A percentile compares a stretch with the other conserved stretches of the same genome.
Evolutionary conservation across 2,113 vertebrate genomes (phyloP).

Genomic region (Coreoperca whiteheadi): DNA sequence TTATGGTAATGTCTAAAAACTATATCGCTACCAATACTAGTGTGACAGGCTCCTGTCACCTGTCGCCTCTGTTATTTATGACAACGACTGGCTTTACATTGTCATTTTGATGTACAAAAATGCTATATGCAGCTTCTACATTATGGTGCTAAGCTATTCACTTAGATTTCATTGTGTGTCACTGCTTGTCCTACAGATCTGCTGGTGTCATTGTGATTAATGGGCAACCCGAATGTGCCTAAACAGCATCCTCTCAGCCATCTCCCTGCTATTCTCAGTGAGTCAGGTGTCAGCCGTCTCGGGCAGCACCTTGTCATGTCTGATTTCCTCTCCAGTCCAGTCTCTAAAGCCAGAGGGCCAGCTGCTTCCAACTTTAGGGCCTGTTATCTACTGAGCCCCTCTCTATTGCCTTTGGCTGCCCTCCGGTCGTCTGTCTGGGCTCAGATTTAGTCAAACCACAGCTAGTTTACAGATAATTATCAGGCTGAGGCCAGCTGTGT

Average conservation of each 20-base stretch:
- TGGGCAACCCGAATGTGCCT: slow-evolving; percentile 41
- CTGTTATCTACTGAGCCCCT: slow-evolving; percentile 55
- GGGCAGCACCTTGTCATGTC: slow-evolving; percentile 68
- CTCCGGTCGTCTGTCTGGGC: slow-evolving; percentile 54
- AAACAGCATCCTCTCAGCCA: slow-evolving; percentile 45
- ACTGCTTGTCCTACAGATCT: slow-evolving; percentile 22
- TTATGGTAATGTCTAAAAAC: background rate
- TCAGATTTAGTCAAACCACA: slow-evolving; percentile 61
- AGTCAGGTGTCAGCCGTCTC: slow-evolving; percentile 43
- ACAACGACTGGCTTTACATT: background rate
- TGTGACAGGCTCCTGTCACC: background rate
- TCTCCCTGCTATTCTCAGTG: slow-evolving; percentile 41
- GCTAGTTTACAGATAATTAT: slow-evolving; percentile 76
- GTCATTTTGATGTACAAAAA: slow-evolving; percentile 16
- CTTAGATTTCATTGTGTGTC: slow-evolving; percentile 32
- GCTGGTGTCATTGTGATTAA: slow-evolving; percentile 58
- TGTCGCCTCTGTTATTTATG: background rate
- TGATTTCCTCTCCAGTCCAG: slow-evolving; percentile 44
- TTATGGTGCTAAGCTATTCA: slow-evolving; percentile 21
- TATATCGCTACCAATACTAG: background rate
- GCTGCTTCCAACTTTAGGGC: slow-evolving; percentile 65
- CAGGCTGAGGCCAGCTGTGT: slow-evolving; percentile 64
- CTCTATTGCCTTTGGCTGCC: slow-evolving; percentile 64
- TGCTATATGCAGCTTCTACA: slow-evolving; percentile 4
- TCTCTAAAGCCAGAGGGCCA: slow-evolving; percentile 43